Evolutionary conservation across 2,113 vertebrate species (phyloP).

Genomic region (Corythoichthys intestinalis): DNA sequence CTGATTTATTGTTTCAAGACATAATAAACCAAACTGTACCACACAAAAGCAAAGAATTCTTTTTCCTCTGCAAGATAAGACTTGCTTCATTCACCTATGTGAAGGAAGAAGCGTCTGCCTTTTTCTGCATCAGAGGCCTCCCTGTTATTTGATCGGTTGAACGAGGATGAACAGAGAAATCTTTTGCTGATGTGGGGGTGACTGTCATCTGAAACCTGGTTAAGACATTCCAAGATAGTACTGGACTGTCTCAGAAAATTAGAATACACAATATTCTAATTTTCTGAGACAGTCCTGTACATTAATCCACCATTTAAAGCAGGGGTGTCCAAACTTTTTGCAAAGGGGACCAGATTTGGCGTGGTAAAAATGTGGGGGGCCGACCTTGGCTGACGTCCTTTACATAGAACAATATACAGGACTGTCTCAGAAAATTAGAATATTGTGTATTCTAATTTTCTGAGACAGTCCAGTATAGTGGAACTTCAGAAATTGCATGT

Average conservation of each 20-base stretch:
- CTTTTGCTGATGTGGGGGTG: conserved; percentile 17
- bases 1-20: not conserved
- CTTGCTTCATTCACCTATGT: conserved; percentile 41
- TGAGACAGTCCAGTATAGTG: no score
- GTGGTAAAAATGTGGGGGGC: no score
- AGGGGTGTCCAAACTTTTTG: no score
- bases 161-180: conserved; percentile 34
- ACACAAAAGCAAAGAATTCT: conserved; percentile 9
- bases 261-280: no score
- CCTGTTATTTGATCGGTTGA: conserved; percentile 56
- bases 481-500: not conserved
- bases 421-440: no score
- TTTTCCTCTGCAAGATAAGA: conserved; percentile 37
- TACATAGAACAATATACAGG: no score
- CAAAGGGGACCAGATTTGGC: no score
- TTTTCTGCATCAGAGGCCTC: conserved; percentile 32
- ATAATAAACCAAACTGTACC: conserved; percentile 10
- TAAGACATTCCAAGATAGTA: conserved; percentile 43
- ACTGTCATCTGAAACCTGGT: conserved; percentile 57
- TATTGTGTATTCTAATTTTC: no score
- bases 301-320: no score
- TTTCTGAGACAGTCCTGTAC: no score
- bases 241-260: no score
- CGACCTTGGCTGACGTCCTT: no score
- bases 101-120: conserved; percentile 30